A percentile compares a stretch with the other conserved stretches of the same genome.
phyloP scores from a whole-genome alignment of 2,113 vertebrate species.

The Lates calcarifer region DNA sequence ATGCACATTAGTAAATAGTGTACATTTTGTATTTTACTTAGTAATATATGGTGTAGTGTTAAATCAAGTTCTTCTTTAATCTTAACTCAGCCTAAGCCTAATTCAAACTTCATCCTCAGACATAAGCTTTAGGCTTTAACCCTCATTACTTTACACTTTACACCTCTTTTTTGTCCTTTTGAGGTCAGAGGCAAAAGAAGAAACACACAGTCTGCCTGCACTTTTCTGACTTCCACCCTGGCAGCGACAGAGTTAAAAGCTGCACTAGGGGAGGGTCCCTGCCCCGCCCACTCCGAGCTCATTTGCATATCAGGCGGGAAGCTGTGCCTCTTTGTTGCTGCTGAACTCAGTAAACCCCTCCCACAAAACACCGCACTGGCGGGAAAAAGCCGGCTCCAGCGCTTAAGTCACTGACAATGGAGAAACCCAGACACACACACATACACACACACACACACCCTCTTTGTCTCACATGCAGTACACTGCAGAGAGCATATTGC shows the following conservation, averaged over 20 bases:
- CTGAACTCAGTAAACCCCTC: conserved; percentile 60
- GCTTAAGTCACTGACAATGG: conserved; percentile 65
- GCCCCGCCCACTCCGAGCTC: conserved; percentile 30
- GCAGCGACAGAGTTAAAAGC: conserved; percentile 77
- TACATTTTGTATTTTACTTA: not conserved
- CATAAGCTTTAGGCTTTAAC: not conserved
- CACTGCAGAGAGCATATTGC: conserved; percentile 49
- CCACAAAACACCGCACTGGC: conserved; percentile 79
- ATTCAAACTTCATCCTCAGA: not conserved
- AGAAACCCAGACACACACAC: conserved; percentile 44
- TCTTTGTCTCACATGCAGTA: conserved; percentile 57
- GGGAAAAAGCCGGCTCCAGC: conserved; percentile 76
- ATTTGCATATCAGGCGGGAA: conserved; percentile 84
- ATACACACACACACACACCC: conserved; percentile 26
- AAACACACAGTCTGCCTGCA: not conserved
- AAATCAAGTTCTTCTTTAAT: not conserved
- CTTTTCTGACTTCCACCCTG: not conserved
- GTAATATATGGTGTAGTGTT: not conserved
- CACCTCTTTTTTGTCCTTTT: not conserved
- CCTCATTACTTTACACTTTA: not conserved
- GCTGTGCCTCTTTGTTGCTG: conserved; percentile 76
- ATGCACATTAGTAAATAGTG: not conserved
- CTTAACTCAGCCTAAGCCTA: not conserved
- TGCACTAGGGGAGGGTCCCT: conserved; percentile 50
- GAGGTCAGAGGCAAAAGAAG: not conserved